phyloP scores from a whole-genome alignment of 2,797 vertebrate genomes.

The Lutjanus argentimaculatus region DNA sequence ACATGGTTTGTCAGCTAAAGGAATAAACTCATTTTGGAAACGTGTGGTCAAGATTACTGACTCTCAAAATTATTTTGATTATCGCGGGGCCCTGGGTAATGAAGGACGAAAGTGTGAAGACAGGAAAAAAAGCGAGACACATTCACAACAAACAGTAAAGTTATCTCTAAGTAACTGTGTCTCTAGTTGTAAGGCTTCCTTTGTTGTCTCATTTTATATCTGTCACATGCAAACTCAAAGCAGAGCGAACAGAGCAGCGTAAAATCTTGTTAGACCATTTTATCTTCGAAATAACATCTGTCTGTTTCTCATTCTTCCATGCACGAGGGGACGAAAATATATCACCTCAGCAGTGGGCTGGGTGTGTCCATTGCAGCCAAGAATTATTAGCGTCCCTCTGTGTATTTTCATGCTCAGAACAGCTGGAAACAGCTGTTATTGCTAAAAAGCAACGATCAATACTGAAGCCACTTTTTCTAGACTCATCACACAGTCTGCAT shows the following conservation, averaged over 20 bases:
- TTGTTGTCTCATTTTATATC: background rate
- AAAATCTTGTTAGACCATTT: background rate
- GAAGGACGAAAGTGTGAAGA: background rate
- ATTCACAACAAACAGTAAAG: background rate
- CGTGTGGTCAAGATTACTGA: background rate
- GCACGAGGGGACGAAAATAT: background rate
- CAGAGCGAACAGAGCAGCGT: background rate
- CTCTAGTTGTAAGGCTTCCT: background rate
- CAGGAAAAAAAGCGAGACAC: background rate
- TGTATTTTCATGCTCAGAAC: background rate
- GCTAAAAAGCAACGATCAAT: no score
- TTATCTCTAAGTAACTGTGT: background rate
- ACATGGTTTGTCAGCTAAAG: background rate
- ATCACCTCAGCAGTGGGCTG: background rate
- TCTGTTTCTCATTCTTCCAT: background rate
- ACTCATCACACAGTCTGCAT: no score
- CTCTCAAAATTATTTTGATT: background rate
- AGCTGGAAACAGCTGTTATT: background rate
- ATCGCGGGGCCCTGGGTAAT: background rate
- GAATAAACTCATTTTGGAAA: background rate
- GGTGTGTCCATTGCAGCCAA: background rate
- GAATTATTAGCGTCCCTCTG: background rate
- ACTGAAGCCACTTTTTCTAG: no score
- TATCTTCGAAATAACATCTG: background rate
- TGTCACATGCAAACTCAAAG: background rate